These are phyloP conservation scores for Egretta garzetta DNA, from an alignment of 2,113 vertebrate species.

Conservation along the genomic window DNA sequence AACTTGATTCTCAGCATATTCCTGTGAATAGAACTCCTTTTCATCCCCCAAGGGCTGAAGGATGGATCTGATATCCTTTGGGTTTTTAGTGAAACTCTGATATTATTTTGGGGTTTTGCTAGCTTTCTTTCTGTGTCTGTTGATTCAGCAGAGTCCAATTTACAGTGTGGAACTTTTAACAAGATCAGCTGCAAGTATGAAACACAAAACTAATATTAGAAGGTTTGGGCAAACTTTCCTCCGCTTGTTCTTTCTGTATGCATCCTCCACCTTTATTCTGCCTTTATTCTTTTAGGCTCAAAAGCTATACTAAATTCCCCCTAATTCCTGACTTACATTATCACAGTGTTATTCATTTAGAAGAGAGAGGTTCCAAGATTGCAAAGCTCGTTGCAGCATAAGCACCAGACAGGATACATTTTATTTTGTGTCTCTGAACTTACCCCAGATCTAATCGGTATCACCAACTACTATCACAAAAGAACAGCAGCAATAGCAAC, in stretches of 20 bases:
- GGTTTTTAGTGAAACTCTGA: background rate
- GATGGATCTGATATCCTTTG: background rate
- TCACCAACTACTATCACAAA: background rate
- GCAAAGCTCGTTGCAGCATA: background rate
- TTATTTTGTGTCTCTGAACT: background rate
- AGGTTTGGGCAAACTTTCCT: background rate
- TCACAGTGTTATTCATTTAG: background rate
- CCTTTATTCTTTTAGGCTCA: background rate
- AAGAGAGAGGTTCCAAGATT: background rate
- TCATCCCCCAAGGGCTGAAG: background rate
- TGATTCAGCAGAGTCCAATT: background rate
- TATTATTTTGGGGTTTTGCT: background rate
- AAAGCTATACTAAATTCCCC: background rate
- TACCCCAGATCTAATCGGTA: background rate
- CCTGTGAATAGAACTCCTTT: background rate
- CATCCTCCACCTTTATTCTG: background rate
- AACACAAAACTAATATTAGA: background rate
- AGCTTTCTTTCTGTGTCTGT: background rate
- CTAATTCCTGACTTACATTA: background rate
- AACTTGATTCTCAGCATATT: background rate
- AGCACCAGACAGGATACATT: background rate
- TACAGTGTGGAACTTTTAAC: background rate
- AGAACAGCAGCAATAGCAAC: background rate
- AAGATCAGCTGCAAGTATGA: background rate
- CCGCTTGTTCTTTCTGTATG: background rate